Conservation (phyloP, 2,888 invertebrate species). For the Boloria euphrosyne region DNA sequence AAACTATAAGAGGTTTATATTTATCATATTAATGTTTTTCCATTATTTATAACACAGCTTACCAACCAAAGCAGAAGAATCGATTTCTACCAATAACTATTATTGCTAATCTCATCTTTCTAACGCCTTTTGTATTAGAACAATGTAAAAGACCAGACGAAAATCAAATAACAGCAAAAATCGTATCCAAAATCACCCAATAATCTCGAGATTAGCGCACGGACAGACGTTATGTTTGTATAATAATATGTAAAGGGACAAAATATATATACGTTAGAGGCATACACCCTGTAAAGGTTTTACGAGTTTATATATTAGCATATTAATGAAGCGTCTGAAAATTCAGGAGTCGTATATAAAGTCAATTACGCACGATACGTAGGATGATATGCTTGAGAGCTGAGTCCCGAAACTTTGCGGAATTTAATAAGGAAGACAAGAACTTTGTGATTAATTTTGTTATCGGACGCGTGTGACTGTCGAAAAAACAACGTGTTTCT, state of each 20-base stretch:
- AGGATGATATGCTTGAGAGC: slow-evolving; percentile 12
- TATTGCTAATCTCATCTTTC: too few relatives aligned
- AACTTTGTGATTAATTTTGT: slow-evolving; percentile 29
- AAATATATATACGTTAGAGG: neutral
- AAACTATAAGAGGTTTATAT: too few relatives aligned
- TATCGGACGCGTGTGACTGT: slow-evolving; percentile 2
- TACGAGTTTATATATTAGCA: slow-evolving; percentile 17
- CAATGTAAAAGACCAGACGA: too few relatives aligned
- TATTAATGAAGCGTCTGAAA: slow-evolving; percentile 21
- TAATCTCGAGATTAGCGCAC: too few relatives aligned
- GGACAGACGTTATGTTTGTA: neutral
- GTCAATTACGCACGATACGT: slow-evolving; percentile 26
- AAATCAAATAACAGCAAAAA: too few relatives aligned
- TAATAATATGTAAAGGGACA: neutral
- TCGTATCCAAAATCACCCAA: too few relatives aligned
- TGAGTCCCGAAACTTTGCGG: slow-evolving; percentile 22
- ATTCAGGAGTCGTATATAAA: slow-evolving; percentile 19
- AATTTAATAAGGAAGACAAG: slow-evolving; percentile 20
- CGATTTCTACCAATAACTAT: too few relatives aligned
- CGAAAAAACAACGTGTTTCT: slow-evolving; percentile 12
- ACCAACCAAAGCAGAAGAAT: too few relatives aligned
- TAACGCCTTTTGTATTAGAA: too few relatives aligned
- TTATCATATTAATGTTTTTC: too few relatives aligned
- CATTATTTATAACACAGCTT: too few relatives aligned
- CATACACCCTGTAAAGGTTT: neutral